phyloP scores from a whole-genome alignment of 2,113 vertebrate species.

The Nothocercus nigrocapillus region DNA sequence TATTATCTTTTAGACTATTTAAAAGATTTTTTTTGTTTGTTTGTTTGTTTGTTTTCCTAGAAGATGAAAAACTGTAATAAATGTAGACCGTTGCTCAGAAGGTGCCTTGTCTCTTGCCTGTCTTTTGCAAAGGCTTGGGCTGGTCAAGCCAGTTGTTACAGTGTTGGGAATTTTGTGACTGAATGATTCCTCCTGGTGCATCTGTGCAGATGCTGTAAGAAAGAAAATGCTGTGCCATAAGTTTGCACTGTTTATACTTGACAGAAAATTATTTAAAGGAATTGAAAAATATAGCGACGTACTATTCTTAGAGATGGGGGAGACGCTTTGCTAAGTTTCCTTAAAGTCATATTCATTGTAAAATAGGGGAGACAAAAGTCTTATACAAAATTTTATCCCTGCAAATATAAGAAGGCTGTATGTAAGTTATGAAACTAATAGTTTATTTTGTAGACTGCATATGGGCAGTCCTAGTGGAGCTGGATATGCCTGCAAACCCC shows the following conservation, averaged over 20 bases:
- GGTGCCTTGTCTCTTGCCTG: neutral
- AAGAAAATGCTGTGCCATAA: neutral
- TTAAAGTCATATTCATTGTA: neutral
- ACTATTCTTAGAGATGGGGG: neutral
- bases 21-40: neutral
- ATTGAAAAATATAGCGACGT: neutral
- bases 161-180: neutral
- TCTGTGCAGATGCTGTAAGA: neutral
- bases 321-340: neutral
- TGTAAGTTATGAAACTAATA: neutral
- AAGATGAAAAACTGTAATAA: neutral
- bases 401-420: neutral
- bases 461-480: neutral
- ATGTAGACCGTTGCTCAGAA: neutral
- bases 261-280: slow-evolving; percentile 23
- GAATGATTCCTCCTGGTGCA: neutral
- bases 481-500: neutral
- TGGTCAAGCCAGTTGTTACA: neutral
- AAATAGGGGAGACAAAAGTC: neutral
- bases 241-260: neutral
- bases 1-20: neutral
- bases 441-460: neutral
- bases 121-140: neutral
- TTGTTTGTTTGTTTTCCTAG: neutral
- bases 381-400: neutral